Conservation (phyloP, 2,113 vertebrate species). For the Thermophis baileyi region DNA sequence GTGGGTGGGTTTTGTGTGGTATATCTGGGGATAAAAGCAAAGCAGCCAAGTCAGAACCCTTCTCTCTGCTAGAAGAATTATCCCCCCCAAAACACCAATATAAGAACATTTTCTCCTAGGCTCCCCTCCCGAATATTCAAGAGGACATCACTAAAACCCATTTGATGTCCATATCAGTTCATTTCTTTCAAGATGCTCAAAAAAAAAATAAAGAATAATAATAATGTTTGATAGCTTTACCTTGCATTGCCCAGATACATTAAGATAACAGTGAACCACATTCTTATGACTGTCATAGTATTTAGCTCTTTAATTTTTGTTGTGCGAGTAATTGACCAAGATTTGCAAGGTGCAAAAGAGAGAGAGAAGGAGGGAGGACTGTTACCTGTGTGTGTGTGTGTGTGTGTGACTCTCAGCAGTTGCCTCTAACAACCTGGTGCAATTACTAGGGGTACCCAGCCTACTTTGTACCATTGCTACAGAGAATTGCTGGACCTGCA, state of each 20-base stretch:
- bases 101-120: not conserved
- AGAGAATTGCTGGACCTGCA: conserved; percentile 33
- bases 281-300: conserved; percentile 80
- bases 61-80: not conserved
- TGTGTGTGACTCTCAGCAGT: conserved; percentile 40
- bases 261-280: conserved; percentile 74
- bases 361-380: not conserved
- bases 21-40: not conserved
- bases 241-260: conserved; percentile 74
- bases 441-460: conserved; percentile 51
- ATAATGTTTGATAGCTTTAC: conserved; percentile 70
- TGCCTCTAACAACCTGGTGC: conserved; percentile 46
- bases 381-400: conserved; percentile 44
- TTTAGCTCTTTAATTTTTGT: conserved; percentile 66
- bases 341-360: conserved; percentile 65
- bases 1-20: not conserved
- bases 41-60: not conserved
- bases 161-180: conserved; percentile 64
- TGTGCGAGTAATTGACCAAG: conserved; percentile 69
- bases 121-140: not conserved
- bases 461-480: conserved; percentile 25
- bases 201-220: conserved; percentile 44
- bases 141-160: not conserved
- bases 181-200: conserved; percentile 61
- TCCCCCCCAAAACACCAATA: not conserved